These are phyloP conservation scores for Tromatobia lineatoria DNA, from an alignment of 2,888 invertebrate genomes.

Conservation along the genomic window DNA sequence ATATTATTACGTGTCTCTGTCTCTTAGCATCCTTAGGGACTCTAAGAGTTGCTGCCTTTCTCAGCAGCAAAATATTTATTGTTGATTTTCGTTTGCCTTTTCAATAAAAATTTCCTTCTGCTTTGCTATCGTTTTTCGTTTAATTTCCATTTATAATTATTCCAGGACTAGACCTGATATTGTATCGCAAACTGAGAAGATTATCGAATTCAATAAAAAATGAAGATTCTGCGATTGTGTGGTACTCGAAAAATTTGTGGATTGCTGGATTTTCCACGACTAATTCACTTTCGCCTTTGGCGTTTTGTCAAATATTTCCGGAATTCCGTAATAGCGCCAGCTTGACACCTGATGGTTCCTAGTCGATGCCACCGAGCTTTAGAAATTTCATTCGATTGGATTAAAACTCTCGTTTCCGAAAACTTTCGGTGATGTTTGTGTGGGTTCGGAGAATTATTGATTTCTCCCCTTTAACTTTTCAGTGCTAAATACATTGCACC, in stretches of 20 bases:
- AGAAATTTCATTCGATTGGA: conserved; percentile 2
- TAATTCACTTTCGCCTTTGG: not conserved
- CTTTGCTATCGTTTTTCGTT: too few species aligned
- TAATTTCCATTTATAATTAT: too few species aligned
- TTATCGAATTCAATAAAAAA: conserved; percentile 30
- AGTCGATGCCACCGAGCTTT: conserved; percentile 4
- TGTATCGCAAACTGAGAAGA: conserved; percentile 19
- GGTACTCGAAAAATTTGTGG: not conserved
- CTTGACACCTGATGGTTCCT: conserved; percentile 36
- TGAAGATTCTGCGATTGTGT: not conserved
- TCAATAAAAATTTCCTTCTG: too few species aligned
- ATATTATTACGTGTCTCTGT: conserved; percentile 2
- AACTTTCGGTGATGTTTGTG: not conserved
- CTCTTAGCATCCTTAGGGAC: not conserved
- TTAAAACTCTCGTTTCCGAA: not conserved
- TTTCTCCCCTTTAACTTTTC: not conserved
- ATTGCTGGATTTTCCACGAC: conserved; percentile 9
- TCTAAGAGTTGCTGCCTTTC: too few species aligned
- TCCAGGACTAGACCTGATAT: not conserved
- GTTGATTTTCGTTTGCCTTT: too few species aligned
- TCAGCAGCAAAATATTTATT: too few species aligned
- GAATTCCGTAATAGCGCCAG: conserved; percentile 6
- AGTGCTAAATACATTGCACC: not conserved
- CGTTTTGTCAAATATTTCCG: conserved; percentile 34
- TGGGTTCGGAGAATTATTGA: not conserved